Percentiles rank a stretch among this genome's conserved stretches.
Conservation (phyloP, 1,140 invertebrate species). For the Calliopsis andreniformis region DNA sequence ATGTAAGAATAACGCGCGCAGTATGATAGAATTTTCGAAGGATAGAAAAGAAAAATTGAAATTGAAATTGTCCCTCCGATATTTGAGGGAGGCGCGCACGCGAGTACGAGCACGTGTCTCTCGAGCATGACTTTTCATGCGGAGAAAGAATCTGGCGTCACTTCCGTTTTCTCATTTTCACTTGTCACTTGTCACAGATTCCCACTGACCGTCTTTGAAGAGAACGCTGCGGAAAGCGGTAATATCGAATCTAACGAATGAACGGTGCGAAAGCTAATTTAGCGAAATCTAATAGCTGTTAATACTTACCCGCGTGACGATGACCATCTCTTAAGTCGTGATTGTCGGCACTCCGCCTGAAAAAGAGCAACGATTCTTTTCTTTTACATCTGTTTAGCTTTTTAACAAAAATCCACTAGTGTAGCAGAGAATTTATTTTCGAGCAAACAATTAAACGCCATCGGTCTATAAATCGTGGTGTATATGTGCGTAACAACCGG, state of each 20-base stretch:
- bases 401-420: too few species aligned
- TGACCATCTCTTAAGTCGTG: constrained; percentile 84
- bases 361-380: constrained; percentile 30
- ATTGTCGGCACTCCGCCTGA: constrained; percentile 77
- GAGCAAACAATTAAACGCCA: too few species aligned
- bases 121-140: constrained; percentile 19
- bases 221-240: constrained; percentile 56
- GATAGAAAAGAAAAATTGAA: neutral
- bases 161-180: constrained; percentile 67
- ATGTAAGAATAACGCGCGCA: too few species aligned
- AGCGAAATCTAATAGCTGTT: neutral
- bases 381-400: constrained; percentile 8
- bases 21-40: neutral
- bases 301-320: constrained; percentile 86
- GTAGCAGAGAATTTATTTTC: too few species aligned
- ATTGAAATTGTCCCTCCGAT: neutral
- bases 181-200: constrained; percentile 78
- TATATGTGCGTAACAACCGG: too few species aligned
- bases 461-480: too few species aligned
- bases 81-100: neutral
- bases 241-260: neutral
- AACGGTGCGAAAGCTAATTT: neutral
- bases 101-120: neutral
- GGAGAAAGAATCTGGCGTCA: constrained; percentile 49
- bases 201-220: constrained; percentile 76